These are phyloP conservation scores for Aphrocallistes beatrix DNA, from an alignment of 37 sponge, comb jelly and placozoan genomes.

Conservation along the genomic window DNA sequence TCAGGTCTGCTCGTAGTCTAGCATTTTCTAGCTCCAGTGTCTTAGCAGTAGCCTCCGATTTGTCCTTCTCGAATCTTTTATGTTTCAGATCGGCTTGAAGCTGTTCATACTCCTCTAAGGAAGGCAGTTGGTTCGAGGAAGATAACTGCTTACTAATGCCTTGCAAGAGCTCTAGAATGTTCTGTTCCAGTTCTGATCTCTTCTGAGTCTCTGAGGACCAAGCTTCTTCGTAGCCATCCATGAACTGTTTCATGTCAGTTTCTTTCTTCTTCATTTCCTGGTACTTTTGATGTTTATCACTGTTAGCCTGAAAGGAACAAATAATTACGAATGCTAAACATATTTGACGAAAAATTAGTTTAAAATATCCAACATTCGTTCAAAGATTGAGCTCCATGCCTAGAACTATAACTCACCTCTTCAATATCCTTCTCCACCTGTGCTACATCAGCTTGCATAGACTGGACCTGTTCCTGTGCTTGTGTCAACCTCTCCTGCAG, in stretches of 20 bases:
- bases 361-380: not conserved
- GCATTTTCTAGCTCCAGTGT: conserved; percentile 37
- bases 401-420: not conserved
- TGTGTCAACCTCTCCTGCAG: not conserved
- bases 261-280: conserved; percentile 73
- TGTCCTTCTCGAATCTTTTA: conserved; percentile 71
- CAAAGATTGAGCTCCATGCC: not conserved
- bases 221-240: conserved; percentile 20
- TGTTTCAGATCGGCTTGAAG: conserved; percentile 68
- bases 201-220: conserved; percentile 20
- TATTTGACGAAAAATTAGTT: not conserved
- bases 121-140: not conserved
- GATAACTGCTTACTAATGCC: not conserved
- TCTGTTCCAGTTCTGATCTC: conserved; percentile 23
- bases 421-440: not conserved
- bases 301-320: not conserved
- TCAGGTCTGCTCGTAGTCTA: not conserved
- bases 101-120: not conserved
- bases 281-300: conserved; percentile 47
- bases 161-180: conserved; percentile 26
- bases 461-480: not conserved
- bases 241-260: conserved; percentile 39
- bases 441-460: not conserved
- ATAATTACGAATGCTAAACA: not conserved
- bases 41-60: conserved; percentile 56